These are phyloP conservation scores for Myopa tessellatipennis DNA, from an alignment of 2,888 invertebrate genomes.

Conservation along the genomic window DNA sequence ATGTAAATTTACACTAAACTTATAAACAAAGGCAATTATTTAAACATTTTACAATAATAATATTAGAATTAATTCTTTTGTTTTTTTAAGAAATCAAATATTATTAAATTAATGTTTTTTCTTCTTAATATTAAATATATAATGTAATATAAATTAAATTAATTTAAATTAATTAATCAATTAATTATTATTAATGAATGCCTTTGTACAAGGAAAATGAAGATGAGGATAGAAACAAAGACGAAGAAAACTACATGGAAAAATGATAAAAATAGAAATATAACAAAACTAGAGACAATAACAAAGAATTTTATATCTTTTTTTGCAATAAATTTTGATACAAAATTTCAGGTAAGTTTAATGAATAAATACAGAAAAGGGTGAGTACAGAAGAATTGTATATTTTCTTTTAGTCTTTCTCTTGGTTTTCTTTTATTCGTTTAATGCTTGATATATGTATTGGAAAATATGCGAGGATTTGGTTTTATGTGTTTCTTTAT, in stretches of 20 bases:
- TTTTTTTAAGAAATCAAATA: constrained; percentile 11
- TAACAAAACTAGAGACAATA: neutral
- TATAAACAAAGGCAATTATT: constrained; percentile 31
- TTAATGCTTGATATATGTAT: too few species aligned
- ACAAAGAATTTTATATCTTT: too few species aligned
- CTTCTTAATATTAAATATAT: constrained; percentile 8
- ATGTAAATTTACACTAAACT: constrained; percentile 39
- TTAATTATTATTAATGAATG: neutral
- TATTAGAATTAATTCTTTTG: constrained; percentile 10
- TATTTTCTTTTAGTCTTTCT: too few species aligned
- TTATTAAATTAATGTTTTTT: neutral
- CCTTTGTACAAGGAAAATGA: constrained; percentile 27
- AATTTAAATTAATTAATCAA: neutral
- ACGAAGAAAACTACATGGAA: neutral
- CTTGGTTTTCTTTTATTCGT: too few species aligned
- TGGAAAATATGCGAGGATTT: too few species aligned
- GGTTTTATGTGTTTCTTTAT: too few species aligned
- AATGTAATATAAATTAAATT: neutral
- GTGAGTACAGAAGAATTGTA: too few species aligned
- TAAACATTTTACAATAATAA: constrained; percentile 34
- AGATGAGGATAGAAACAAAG: neutral
- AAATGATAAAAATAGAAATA: neutral
- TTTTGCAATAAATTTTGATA: neutral
- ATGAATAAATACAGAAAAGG: too few species aligned
- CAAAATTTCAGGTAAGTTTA: too few species aligned